Percentiles rank a stretch among this genome's conserved stretches.
These are phyloP conservation scores for Eutrigla gurnardus DNA, from an alignment of 2,797 vertebrate species.

Conservation along the genomic window DNA sequence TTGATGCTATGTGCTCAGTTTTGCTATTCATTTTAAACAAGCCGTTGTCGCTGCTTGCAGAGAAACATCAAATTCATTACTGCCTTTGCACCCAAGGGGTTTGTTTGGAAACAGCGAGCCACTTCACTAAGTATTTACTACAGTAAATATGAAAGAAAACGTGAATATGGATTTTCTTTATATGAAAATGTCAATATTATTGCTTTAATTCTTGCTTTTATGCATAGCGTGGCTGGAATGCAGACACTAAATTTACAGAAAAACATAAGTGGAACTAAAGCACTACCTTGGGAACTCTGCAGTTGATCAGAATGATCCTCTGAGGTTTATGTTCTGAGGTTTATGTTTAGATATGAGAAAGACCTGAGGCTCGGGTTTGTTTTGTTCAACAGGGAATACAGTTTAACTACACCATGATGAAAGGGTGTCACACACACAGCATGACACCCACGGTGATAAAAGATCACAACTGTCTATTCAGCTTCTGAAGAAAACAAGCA, in stretches of 20 bases:
- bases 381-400: slow-evolving; percentile 70
- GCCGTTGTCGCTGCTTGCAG: slow-evolving; percentile 23
- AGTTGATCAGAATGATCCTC: slow-evolving; percentile 60
- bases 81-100: slow-evolving; percentile 34
- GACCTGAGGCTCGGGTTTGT: slow-evolving; percentile 70
- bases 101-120: slow-evolving; percentile 18
- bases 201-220: slow-evolving; percentile 22
- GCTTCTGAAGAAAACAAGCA: slow-evolving; percentile 54
- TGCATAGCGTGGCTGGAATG: slow-evolving; percentile 11
- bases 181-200: slow-evolving; percentile 24
- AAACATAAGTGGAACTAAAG: slow-evolving; percentile 36
- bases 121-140: slow-evolving; percentile 54
- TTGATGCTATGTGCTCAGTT: slow-evolving; percentile 19
- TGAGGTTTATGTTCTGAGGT: slow-evolving; percentile 69
- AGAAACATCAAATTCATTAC: slow-evolving; percentile 53
- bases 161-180: slow-evolving; percentile 29
- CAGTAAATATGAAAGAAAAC: slow-evolving; percentile 40
- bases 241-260: slow-evolving; percentile 33
- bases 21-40: slow-evolving; percentile 46
- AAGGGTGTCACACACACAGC: slow-evolving; percentile 72
- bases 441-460: slow-evolving; percentile 61
- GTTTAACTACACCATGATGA: slow-evolving; percentile 69
- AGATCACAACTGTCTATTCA: slow-evolving; percentile 64
- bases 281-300: slow-evolving; percentile 51
- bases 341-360: slow-evolving; percentile 69